Evolutionary conservation across 2,113 vertebrate genomes (phyloP).

Genomic region (Percina caprodes): DNA sequence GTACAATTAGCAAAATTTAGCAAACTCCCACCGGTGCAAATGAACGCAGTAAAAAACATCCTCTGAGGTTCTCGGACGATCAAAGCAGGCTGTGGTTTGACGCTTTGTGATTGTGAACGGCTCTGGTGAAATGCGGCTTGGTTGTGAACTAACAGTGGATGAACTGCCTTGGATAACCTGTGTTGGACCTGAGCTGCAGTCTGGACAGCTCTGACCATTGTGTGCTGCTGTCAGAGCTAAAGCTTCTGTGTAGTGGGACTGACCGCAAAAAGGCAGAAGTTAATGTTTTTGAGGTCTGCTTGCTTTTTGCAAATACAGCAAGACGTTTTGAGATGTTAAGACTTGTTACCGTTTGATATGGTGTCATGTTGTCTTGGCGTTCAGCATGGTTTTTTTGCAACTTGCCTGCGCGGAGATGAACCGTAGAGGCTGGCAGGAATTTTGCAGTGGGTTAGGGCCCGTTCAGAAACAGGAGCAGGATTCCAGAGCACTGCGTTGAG

Average conservation of each 20-base stretch:
- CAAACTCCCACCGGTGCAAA: conserved; percentile 8
- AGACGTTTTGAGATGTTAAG: conserved; percentile 16
- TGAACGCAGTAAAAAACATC: conserved; percentile 6
- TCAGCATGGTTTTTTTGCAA: conserved; percentile 63
- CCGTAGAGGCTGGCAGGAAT: conserved; percentile 38
- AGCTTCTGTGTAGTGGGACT: conserved; percentile 24
- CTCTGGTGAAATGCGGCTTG: conserved; percentile 39
- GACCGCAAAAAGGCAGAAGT: conserved; percentile 8
- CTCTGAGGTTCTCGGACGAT: not conserved
- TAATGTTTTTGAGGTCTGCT: conserved; percentile 28
- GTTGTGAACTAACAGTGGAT: conserved; percentile 69
- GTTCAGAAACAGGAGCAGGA: conserved; percentile 35
- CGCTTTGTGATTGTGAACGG: conserved; percentile 51
- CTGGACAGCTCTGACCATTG: conserved; percentile 23
- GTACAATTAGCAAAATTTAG: conserved; percentile 2
- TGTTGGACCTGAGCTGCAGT: conserved; percentile 28
- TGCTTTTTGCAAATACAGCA: conserved; percentile 46
- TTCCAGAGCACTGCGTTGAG: conserved; percentile 20
- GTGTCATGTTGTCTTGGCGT: conserved; percentile 43
- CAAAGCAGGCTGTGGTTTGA: conserved; percentile 36
- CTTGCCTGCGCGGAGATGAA: conserved; percentile 55
- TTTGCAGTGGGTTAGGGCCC: not conserved
- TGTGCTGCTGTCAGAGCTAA: conserved; percentile 31
- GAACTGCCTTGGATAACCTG: not conserved
- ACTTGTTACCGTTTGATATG: conserved; percentile 9